Evolutionary conservation across 2,797 vertebrate genomes (phyloP), one percentile per base, ranked within the genome.

Genomic region (Triplophysa yarkandensis): DNA sequence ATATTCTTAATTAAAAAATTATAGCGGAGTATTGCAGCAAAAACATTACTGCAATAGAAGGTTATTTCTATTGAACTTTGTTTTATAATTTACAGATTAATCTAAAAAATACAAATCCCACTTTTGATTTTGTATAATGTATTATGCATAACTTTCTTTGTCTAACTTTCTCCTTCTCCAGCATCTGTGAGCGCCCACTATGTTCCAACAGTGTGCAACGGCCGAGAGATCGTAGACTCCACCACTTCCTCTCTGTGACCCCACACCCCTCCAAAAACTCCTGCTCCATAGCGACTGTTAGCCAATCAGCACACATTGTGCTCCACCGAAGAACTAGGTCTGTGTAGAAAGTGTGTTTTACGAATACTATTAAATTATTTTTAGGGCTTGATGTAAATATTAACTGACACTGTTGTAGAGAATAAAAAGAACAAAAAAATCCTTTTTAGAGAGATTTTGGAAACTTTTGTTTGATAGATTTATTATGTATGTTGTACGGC

Each of bases 241-340:
- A 98, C 97, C 84, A 98, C 98, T 61, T 99, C 98, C 54, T 99
- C 98, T 82, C 94, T 99, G 94, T 99, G 95, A 98, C 90, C 88
- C 71, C 78, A 27, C 78, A n/a, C 86, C 44, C 80, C 81, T 75
- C 23, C 64, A 75, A 65, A 81, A 68, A 81, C 83, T 78, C 77
- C 90, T 85, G 85, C 86, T 87, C 86, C 90, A 90, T 90, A 91
- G 91, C 92, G 95, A 96, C 94, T 95, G 94, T 96, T 97, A 95
- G 93, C 89, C 81, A 88, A 92, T 85, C 87, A 90, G 92, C 88
- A 90, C 92, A 88, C 78, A 88, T 90, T 90, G 83, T 89, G 87
- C 88, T 81, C 80, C 84, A 77, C 81, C 78, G 27, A 87, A 87
- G 84, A 87, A 86, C 84, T 92, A 86, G 77, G 58, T 73, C 71